phyloP scores from a whole-genome alignment of 2,113 vertebrate genomes.

The Crotophaga sulcirostris region DNA sequence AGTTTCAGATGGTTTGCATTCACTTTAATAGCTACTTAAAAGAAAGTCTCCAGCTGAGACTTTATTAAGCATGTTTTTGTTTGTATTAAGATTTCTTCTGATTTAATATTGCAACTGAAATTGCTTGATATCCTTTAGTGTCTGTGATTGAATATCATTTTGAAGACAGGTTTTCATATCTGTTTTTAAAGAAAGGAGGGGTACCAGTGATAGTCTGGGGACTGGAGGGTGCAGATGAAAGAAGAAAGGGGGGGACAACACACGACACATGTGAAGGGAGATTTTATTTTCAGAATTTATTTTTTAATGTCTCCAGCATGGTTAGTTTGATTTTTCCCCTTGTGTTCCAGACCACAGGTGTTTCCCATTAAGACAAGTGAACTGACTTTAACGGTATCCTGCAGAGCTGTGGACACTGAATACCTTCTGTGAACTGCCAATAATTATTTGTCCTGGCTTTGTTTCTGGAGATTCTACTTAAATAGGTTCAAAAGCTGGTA shows the following conservation, averaged over 20 bases:
- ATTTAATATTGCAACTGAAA: slow-evolving; percentile 38
- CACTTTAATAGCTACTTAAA: background rate
- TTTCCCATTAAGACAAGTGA: slow-evolving; percentile 75
- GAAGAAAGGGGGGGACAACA: background rate
- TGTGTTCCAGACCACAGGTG: slow-evolving; percentile 73
- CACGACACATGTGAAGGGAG: slow-evolving; percentile 6
- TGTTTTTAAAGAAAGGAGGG: slow-evolving; percentile 49
- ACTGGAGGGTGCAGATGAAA: background rate
- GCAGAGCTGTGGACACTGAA: slow-evolving; percentile 71
- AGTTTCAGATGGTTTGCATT: slow-evolving; percentile 4
- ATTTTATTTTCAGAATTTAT: slow-evolving; percentile 75
- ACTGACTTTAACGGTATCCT: slow-evolving; percentile 74
- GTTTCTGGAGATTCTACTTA: slow-evolving; percentile 78
- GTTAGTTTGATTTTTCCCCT: slow-evolving; percentile 71
- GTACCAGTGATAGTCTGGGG: background rate
- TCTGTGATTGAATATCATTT: slow-evolving; percentile 49
- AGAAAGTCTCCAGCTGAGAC: background rate
- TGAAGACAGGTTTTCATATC: slow-evolving; percentile 59
- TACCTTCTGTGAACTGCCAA: slow-evolving; percentile 76
- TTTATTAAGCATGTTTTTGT: slow-evolving; percentile 15
- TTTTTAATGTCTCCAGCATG: slow-evolving; percentile 59
- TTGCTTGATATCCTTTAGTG: slow-evolving; percentile 23
- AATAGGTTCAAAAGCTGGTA: slow-evolving; percentile 80
- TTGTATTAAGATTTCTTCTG: slow-evolving; percentile 31
- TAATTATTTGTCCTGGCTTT: slow-evolving; percentile 83